Evolutionary conservation across 1,140 invertebrate genomes (phyloP), one percentile per base, ranked within the genome.

Genomic region (Coenobita brevimanus): DNA sequence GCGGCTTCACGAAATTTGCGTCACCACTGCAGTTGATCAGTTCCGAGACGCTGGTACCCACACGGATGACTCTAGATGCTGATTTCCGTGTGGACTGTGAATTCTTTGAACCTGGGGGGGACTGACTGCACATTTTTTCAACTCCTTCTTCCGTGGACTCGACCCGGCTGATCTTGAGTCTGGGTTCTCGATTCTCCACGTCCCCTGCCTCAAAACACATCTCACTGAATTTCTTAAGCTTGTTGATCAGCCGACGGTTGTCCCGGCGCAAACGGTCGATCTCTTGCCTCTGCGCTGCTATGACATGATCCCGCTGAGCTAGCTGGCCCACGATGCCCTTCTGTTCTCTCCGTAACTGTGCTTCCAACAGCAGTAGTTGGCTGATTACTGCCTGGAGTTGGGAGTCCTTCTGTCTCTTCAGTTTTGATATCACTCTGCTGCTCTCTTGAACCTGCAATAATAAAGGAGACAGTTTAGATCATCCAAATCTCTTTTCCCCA

Each of bases 331-430:
- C 94, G 90, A 98, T 97, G 91, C 97, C 96, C 90, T 96, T 96
- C 92, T 97, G 97, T 92, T 97, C 97, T 79, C 96, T 94, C 89
- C 96, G 96, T 64, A 98, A 93, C 3, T 96, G 94, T 1, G 96
- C 96, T 91, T 97, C 97, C 91, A 97, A 95, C 41, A 97, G 94
- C 33, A 97, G 92, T 71, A 97, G 93, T 92, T 97, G 96, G 36
- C 96, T 96, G 50, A 96, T 96, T 71, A 97, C 93, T 36, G 94
- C 94, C 89, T 95, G 94, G 57, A 97, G 92, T 91, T 96, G 96
- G 89, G 96, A 95, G 46, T 95, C 95, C 90, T 96, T 95, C 91
- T 96, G 95, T 71, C 94, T 93, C 75, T 93, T 94, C 43, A 95
- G 88, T 88, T 94, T 93, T 0, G 93, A 92, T 15, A 95, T 93